phyloP scores from a whole-genome alignment of 1,140 invertebrate genomes.

The Macrobrachium nipponense region DNA sequence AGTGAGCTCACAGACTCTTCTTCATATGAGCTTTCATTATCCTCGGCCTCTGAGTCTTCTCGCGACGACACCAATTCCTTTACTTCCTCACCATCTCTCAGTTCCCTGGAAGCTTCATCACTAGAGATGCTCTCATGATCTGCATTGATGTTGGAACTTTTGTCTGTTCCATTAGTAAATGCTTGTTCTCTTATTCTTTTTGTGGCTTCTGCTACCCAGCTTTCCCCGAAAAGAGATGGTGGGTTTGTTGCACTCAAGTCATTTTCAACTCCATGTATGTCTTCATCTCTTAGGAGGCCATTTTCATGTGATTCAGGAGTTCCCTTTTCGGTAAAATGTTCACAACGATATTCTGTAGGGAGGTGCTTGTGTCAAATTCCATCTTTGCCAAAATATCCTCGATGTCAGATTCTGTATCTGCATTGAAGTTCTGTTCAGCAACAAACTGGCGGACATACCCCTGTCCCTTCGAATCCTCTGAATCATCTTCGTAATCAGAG shows the following conservation, averaged over 20 bases:
- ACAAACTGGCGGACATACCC: constrained; percentile 36
- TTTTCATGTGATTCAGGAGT: neutral
- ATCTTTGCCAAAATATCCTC: constrained; percentile 48
- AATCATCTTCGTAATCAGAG: constrained; percentile 9
- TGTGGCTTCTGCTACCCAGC: constrained; percentile 46
- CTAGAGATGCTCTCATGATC: constrained; percentile 11
- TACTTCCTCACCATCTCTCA: no score
- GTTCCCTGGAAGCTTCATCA: no score
- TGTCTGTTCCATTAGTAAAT: neutral
- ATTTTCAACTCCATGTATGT: neutral
- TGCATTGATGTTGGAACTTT: constrained; percentile 3
- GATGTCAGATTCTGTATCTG: constrained; percentile 42
- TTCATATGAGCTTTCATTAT: neutral
- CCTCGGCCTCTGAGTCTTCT: neutral
- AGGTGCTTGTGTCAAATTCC: constrained; percentile 28
- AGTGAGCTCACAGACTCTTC: neutral
- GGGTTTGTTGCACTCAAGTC: neutral
- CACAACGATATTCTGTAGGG: neutral
- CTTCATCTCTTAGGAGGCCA: neutral
- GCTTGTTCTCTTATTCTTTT: constrained; percentile 30
- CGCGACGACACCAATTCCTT: neutral
- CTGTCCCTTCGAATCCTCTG: constrained; percentile 9
- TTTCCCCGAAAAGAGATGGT: constrained; percentile 31
- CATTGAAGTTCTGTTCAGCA: neutral
- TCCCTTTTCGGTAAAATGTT: neutral